Percentiles rank a stretch among this genome's conserved stretches.
Evolutionary conservation across 1,140 invertebrate genomes (phyloP).

Genomic region (Pentalonia nigronervosa): DNA sequence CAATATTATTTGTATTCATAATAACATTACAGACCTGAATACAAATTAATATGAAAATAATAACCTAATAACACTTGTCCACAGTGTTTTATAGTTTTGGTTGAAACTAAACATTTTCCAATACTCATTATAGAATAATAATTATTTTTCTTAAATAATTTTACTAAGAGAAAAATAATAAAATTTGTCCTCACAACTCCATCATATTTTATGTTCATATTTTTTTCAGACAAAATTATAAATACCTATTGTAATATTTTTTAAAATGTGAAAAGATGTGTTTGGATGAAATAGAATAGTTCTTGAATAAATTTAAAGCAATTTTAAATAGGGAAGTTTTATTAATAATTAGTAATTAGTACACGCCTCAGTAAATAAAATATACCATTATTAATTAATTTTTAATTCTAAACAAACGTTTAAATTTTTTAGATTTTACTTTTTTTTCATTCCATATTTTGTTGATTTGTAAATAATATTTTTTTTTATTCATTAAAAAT

Average conservation of each 20-base stretch:
- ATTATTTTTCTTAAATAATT: background rate
- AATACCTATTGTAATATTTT: no score
- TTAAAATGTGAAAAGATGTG: background rate
- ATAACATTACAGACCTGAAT: background rate
- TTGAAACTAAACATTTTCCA: background rate
- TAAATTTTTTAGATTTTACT: background rate
- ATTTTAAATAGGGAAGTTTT: background rate
- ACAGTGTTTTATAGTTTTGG: background rate
- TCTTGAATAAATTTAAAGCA: background rate
- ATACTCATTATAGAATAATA: background rate
- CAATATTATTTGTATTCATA: background rate
- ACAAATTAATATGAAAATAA: background rate
- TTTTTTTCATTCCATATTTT: background rate
- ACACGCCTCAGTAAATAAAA: background rate
- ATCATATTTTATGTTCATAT: background rate
- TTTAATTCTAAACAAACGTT: background rate
- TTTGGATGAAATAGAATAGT: background rate
- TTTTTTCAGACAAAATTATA: background rate
- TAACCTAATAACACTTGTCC: background rate
- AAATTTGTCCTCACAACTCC: background rate
- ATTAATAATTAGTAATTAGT: background rate
- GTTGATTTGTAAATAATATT: background rate
- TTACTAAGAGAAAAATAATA: background rate
- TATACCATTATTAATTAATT: background rate
- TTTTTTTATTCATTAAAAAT: background rate